Evolutionary conservation across 2,888 invertebrate genomes (phyloP).

Genomic region (Dynastes tityus): DNA sequence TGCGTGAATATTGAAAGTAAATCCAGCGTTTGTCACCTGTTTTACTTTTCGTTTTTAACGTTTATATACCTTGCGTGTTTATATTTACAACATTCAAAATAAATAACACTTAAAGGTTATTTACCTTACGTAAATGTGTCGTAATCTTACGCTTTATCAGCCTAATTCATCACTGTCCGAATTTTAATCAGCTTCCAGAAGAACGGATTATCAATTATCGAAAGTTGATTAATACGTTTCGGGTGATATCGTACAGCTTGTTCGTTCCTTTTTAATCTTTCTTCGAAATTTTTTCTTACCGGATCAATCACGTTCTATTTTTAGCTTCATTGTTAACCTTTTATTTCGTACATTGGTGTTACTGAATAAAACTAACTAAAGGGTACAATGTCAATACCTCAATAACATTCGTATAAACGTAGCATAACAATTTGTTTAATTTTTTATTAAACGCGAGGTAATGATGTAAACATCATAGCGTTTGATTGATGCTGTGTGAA

Average conservation of each 20-base stretch:
- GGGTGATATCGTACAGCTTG: neutral
- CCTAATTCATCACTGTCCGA: slow-evolving; percentile 40
- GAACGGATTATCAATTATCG: slow-evolving; percentile 34
- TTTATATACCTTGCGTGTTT: neutral
- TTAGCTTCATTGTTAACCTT: slow-evolving; percentile 7
- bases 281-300: neutral
- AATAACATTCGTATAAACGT: neutral
- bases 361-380: neutral
- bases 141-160: slow-evolving; percentile 28
- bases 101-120: slow-evolving; percentile 30
- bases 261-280: too few relatives aligned
- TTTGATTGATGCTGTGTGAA: slow-evolving; percentile 18
- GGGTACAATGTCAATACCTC: neutral
- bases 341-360: neutral
- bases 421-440: neutral
- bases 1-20: too few relatives aligned
- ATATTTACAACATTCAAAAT: neutral
- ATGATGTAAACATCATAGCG: slow-evolving; percentile 9
- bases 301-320: slow-evolving; percentile 24
- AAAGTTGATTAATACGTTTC: slow-evolving; percentile 38
- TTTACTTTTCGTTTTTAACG: neutral
- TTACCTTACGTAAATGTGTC: slow-evolving; percentile 20
- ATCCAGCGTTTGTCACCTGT: too few relatives aligned
- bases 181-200: slow-evolving; percentile 22
- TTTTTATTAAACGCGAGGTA: slow-evolving; percentile 22